Conservation (phyloP, 2,797 vertebrate species). For the Rousettus madagascariensis region DNA sequence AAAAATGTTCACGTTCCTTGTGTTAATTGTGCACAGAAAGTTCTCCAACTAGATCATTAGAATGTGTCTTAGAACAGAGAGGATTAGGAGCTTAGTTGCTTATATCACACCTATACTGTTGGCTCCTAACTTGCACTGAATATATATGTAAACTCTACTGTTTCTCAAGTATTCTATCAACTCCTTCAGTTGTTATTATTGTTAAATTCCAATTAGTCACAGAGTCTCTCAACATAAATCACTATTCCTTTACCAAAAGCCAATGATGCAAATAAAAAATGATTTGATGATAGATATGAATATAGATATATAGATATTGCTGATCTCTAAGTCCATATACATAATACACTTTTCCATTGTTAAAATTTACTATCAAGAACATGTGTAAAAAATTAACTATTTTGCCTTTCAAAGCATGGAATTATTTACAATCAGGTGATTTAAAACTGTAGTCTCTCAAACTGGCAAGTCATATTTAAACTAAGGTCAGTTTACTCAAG, state of each 20-base stretch:
- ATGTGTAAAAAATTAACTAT: neutral
- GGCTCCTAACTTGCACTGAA: constrained; percentile 29
- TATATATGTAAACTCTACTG: neutral
- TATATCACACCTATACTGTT: neutral
- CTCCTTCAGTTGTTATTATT: neutral
- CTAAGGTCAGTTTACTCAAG: neutral
- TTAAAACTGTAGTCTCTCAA: neutral
- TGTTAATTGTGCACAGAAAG: constrained; percentile 40
- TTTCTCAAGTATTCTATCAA: constrained; percentile 57
- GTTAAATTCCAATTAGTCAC: constrained; percentile 60
- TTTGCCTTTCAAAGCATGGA: neutral
- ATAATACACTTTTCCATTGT: neutral
- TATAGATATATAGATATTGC: neutral
- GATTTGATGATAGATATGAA: neutral
- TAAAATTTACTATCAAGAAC: constrained; percentile 38
- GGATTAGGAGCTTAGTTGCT: neutral
- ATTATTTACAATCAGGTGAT: neutral
- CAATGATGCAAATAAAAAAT: constrained; percentile 34
- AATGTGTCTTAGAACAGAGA: constrained; percentile 2
- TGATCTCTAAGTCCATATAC: constrained; percentile 8
- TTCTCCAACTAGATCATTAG: constrained; percentile 29
- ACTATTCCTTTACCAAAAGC: constrained; percentile 36
- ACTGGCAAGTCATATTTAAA: neutral
- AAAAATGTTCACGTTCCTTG: constrained; percentile 33
- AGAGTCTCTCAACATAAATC: constrained; percentile 13